Base-by-base conservation (phyloP, 1,140 invertebrate genomes). In the Nylanderia fulva region DNA sequence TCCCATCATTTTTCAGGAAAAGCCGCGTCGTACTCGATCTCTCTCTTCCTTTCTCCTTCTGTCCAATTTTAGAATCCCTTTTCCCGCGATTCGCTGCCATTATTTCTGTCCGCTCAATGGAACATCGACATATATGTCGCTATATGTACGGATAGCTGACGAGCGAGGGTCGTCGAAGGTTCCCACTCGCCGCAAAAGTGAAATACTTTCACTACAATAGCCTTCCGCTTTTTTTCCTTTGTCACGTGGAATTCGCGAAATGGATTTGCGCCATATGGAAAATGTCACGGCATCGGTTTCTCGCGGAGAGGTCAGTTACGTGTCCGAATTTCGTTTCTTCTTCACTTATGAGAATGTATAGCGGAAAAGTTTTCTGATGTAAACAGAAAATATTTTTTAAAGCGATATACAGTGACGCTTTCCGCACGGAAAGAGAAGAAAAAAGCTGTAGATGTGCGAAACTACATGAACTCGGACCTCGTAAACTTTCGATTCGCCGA, bases 1-100 rank as follows among this genome's bases (percentile, higher is more conserved):
- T 90, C 87, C 82, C 85, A 85, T 89, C 85, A 89, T 90, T 90
- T 89, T 87, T 90, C 85, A 90, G 58, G 71, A 29, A 68, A 85
- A 89, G 52, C 54, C 74, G 21, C 72, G 29, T 56, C 61, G 72
- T 74, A 42, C 56, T 66, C 15, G 24, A n/a, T 45, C 42, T 33
- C 29, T 56, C 36, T 56, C 33, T 18, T 15, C n/a, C 48, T 52
- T 48, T 56, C 48, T 39, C 27, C 33, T 5, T 64, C 36, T 3
- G 58, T 68, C 24, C 45, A 56, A 56, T 82, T 82, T 68, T 56
- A 74, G 71, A 68, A 75, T 80, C 63, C 36, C 48, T 27, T 21
- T 24, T 39, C 80, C 18, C 56, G n/a, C 66, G 58, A 33, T 56
- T 54, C 61, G 13, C 56, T 18, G 7, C 76, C 72, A 89, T 88